phyloP scores from a whole-genome alignment of 1,140 invertebrate genomes.

The Drosophila erecta region DNA sequence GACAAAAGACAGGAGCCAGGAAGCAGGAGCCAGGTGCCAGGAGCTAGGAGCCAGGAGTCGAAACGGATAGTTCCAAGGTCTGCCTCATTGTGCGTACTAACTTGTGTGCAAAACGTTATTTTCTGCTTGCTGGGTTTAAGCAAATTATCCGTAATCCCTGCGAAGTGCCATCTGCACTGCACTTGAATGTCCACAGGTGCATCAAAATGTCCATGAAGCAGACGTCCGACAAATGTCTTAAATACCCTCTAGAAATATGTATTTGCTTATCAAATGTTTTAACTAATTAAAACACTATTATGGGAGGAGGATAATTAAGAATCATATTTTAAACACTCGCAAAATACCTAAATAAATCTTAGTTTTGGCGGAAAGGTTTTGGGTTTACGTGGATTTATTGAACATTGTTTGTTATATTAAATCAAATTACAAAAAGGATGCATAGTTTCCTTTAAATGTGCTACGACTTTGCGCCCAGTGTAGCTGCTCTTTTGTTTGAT shows the following conservation, averaged over 20 bases:
- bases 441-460: too few relatives aligned
- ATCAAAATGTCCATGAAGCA: neutral
- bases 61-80: slow-evolving; percentile 16
- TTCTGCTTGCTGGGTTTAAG: slow-evolving; percentile 77
- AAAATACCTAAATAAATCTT: too few relatives aligned
- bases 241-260: neutral
- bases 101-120: slow-evolving; percentile 79
- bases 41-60: slow-evolving; percentile 18
- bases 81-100: slow-evolving; percentile 64
- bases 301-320: too few relatives aligned
- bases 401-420: too few relatives aligned
- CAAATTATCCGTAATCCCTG: slow-evolving; percentile 70
- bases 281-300: too few relatives aligned
- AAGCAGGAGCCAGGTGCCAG: slow-evolving; percentile 16
- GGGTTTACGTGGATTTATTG: too few relatives aligned
- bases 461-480: neutral
- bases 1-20: slow-evolving; percentile 23
- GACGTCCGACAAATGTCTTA: neutral
- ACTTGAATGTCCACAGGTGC: neutral
- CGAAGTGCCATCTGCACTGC: slow-evolving; percentile 29
- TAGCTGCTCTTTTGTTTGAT: slow-evolving; percentile 42
- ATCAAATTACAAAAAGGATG: too few relatives aligned
- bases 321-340: too few relatives aligned
- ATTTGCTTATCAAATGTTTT: too few relatives aligned
- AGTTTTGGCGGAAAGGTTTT: too few relatives aligned